Base-by-base conservation (phyloP, 2,113 vertebrate species). In the Indicator indicator region DNA sequence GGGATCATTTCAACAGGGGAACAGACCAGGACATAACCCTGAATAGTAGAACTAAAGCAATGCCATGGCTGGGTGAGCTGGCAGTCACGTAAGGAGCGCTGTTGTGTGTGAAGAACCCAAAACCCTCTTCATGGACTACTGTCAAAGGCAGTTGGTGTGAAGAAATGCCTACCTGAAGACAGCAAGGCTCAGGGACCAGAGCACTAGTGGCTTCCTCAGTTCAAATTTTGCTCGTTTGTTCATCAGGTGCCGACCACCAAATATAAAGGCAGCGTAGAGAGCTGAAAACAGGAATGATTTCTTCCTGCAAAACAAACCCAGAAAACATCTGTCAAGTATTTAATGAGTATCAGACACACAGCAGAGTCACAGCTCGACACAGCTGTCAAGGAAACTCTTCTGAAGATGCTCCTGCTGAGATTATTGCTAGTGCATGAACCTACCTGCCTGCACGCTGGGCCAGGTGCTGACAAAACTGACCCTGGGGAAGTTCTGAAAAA, bases 151-250 rank as follows among this genome's bases (percentile, higher is more conserved):
- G 72, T 5, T 30, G 75, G 17, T 50, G 42, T 55, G 50, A 54
- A 86, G 65, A 79, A 79, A 62, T 16, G 85, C 95, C 97, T 97
- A 99, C 99, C 99, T 99, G 98, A 99, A 99, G 71, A 98, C 98
- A 1, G 99, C 99, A 20, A 99, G 99, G 27, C 99, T 99, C 96
- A 99, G 98, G 8, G 99, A 99, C 99, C 99, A 99, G n/a, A 99
- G 97, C 92, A 99, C 99, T 94, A 99, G 96, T 0, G 99, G 99
- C 96, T 99, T 99, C 97, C 99, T 98, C 98, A 99, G 94, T 78
- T 99, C 99, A 98, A 99, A 99, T 97, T 99, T 99, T 62, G 99
- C 99, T 95, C 99, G 98, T 92, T 99, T 99, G 96, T 99, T 99
- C 99, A 99, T 99, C 88, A 99, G 97, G 98, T 99, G 99, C 82